Base-by-base conservation (phyloP, 2,888 invertebrate genomes). In the Ctena decussata region DNA sequence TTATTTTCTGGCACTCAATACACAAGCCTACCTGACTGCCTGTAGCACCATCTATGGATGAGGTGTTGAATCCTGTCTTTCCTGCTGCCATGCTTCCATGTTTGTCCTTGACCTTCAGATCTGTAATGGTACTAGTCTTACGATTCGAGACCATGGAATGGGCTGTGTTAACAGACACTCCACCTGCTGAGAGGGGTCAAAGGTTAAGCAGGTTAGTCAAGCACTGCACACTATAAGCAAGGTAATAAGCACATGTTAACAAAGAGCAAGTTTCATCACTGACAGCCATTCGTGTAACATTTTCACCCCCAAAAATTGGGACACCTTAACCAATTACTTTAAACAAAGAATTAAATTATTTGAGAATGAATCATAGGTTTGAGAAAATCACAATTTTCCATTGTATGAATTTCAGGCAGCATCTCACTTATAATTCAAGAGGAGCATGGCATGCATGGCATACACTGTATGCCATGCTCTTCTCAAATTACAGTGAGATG, bases 51-150 rank as follows among this genome's bases (percentile, higher is more conserved):
- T 94, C 95, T 18, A 92, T 86, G 11, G 94, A 93, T 18, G 95
- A 93, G 1, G 92, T 92, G 76, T 93, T 93, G 57, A 92, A 87
- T 1, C 85, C 91, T 2, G 92, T 92, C 60, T 92, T 93, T 8
- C 82, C 92, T 1, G 93, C 93, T 15, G 91, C 85, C 24, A 91
- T 89, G 77, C 92, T 92, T 44, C 90, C 88, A 75, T 93, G 93
- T 73, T 94, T 93, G 77, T 94, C 93, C 37, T 89, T 90, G 27
- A 91, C 91, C 82, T 95, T 95, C 69, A 90, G 81, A 82, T 94
- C 95, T 77, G 93, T 92, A 86, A 94, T 83, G 37, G 94, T 93
- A 91, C 94, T 94, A 30, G 94, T 94, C 91, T 95, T 95, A 81
- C 95, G 92, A 89, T 94, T 94, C 79, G 93, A 93, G 46, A 93